Percentiles rank a stretch among this genome's conserved stretches.
Conservation (phyloP, 2,888 invertebrate genomes). For the Hirtodrosophila cameraria region DNA sequence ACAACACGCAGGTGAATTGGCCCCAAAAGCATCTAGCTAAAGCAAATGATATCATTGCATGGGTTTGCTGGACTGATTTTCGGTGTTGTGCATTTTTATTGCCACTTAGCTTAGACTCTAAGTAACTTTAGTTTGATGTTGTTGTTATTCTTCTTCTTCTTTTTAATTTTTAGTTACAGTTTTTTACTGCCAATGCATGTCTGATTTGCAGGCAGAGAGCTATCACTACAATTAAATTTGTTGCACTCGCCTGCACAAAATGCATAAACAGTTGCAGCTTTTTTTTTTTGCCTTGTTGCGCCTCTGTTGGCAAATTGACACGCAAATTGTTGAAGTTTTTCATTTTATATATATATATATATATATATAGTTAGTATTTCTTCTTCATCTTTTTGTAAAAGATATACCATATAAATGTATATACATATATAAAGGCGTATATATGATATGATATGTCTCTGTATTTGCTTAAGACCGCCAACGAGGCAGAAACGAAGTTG, state of each 20-base stretch:
- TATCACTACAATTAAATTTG: conserved; percentile 77
- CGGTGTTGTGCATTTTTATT: conserved; percentile 72
- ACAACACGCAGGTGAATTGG: conserved; percentile 62
- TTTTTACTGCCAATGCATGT: conserved; percentile 78
- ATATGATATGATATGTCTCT: conserved; percentile 19
- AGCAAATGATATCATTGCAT: conserved; percentile 64
- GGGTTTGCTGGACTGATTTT: conserved; percentile 52
- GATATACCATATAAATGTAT: neutral
- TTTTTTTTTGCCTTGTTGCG: conserved; percentile 26
- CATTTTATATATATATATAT: neutral
- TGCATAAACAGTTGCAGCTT: conserved; percentile 69
- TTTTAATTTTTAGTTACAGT: conserved; percentile 26
- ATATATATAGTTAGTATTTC: neutral
- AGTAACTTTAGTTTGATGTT: no score
- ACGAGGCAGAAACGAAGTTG: conserved; percentile 63
- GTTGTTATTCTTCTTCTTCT: conserved; percentile 22
- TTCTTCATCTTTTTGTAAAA: neutral
- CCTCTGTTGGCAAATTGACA: conserved; percentile 69
- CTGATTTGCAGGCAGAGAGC: conserved; percentile 49
- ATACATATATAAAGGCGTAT: neutral
- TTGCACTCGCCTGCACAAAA: conserved; percentile 80
- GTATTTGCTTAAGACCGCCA: conserved; percentile 60
- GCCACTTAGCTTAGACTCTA: conserved; percentile 67
- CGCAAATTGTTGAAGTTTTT: conserved; percentile 68
- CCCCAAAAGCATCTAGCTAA: conserved; percentile 44